Base-by-base conservation (phyloP, 2,113 vertebrate species). In the Sphyrna mokarran region DNA sequence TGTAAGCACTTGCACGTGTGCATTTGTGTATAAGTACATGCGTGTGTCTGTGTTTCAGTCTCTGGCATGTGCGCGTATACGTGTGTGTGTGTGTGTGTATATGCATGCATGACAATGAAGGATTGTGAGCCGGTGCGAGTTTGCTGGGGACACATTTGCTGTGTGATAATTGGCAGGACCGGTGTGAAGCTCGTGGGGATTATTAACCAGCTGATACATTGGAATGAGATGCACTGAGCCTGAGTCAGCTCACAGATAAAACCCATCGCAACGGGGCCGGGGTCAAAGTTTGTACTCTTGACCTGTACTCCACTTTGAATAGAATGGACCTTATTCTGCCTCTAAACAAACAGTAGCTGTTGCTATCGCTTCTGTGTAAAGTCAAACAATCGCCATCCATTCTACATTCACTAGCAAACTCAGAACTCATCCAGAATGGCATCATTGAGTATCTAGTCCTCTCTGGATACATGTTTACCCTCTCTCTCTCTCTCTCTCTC, bases 291-390 rank as follows among this genome's bases (percentile, higher is more conserved):
- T 61, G 61, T n/a, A 22, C 66, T 93, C 89, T 66, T 37, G 61
- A 93, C 18, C 61, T 83, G 37, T 80, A 16, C 78, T 63, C 58
- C 43, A n/a, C 33, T 83, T 40, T 6, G 40, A 22, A 86, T 89
- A 89, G 54, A 89, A 89, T 91, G 58, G 37, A 91, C 37, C 18
- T 91, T 66, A 91, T 91, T 93, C 58, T 90, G 8, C 72, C 20
- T 93, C 33, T 20, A 87, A 89, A 89, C 86, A 89, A 89, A 89
- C 86, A 61, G 86, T 89, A 58, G 29, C 48, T 58, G 48, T 87
- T 58, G 4, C 48, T 61, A 22, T 87, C 1, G 54, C 2, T 22
- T 58, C 85, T 89, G 86, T 89, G 13, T 33, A 61, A 58, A 16
- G 66, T 89, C 26, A 58, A 89, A 89, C 86, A 89, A 89, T 89